Base-by-base conservation (phyloP, 2,888 invertebrate genomes). In the Peribatodes rhomboidaria region DNA sequence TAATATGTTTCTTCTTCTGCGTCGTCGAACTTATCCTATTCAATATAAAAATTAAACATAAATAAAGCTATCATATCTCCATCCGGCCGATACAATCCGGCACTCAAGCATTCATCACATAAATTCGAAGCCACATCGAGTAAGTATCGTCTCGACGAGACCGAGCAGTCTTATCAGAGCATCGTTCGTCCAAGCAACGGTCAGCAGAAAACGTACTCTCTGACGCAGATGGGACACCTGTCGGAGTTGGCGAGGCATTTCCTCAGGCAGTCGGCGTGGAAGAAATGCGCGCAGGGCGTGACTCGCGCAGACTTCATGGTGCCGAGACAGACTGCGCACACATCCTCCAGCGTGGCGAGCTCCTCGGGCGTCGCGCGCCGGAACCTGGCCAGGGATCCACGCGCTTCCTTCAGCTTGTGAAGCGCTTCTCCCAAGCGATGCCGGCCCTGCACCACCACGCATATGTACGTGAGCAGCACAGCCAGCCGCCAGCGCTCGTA, bases 261-360 rank as follows among this genome's bases (percentile, higher is more conserved):
- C 65, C 97, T 88, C 20, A 97, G 89, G 79, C 97, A 97, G 81
- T 96, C 96, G 0, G 96, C 96, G 80, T 97, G 97, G 86, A 97
- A 97, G 81, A 96, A 94, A 81, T 97, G 97, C 54, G 96, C 96
- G 80, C 97, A 97, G 0, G 97, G 97, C 0, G 97, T 97, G 10
- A 97, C 95, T 41, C 97, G 92, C 0, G 97, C 97, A 8, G 95
- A 94, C 56, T 90, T 90, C 96, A 97, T 96, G 1, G 89, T 81
- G 68, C 94, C 95, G 39, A 97, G 91, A 77, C 97, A 97, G 3
- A 97, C 96, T 0, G 97, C 96, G 81, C 97, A 97, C 0, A 97
- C 96, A 75, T 97, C 97, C 75, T 97, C 96, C 64, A 96, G 94
- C 46, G 94, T 94, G 11, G 93, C 90, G 41, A 97, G 93, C 78